Conservation (phyloP, 2,113 vertebrate species). For the Chloebia gouldiae region DNA sequence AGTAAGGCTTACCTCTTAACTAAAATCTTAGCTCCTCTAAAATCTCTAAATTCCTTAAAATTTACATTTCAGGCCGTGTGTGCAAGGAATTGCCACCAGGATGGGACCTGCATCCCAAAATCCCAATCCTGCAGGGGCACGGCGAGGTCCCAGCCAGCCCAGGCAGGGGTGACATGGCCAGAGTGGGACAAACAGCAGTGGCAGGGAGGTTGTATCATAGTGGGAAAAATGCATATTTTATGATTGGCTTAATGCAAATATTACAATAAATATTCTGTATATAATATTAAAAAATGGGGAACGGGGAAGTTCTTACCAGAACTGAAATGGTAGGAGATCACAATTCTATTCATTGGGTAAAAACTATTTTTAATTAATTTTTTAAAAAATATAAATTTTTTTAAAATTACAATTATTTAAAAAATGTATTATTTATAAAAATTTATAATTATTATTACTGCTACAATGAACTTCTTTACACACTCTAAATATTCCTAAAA, state of each 20-base stretch:
- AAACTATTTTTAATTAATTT: neutral
- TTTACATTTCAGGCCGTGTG: no score
- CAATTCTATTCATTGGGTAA: neutral
- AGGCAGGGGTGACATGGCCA: neutral
- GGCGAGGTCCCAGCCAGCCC: neutral
- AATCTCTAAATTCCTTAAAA: no score
- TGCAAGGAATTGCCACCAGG: neutral
- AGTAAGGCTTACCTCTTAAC: no score
- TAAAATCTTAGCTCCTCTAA: no score
- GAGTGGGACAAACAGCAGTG: fast-evolving
- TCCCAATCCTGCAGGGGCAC: no score
- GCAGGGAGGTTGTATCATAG: fast-evolving
- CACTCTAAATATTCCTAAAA: neutral
- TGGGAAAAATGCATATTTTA: no score
- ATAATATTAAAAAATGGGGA: no score
- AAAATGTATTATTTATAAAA: no score
- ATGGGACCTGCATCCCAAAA: neutral
- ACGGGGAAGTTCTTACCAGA: neutral
- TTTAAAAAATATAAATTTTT: fast-evolving
- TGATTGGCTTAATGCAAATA: no score
- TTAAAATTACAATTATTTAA: no score
- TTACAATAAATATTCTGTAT: no score
- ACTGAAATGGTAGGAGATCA: neutral
- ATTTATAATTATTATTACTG: neutral
- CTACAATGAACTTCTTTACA: neutral